Evolutionary conservation across 2,888 invertebrate genomes (phyloP), one percentile per base, ranked within the genome.

Genomic region (Drosophila lacicola): DNA sequence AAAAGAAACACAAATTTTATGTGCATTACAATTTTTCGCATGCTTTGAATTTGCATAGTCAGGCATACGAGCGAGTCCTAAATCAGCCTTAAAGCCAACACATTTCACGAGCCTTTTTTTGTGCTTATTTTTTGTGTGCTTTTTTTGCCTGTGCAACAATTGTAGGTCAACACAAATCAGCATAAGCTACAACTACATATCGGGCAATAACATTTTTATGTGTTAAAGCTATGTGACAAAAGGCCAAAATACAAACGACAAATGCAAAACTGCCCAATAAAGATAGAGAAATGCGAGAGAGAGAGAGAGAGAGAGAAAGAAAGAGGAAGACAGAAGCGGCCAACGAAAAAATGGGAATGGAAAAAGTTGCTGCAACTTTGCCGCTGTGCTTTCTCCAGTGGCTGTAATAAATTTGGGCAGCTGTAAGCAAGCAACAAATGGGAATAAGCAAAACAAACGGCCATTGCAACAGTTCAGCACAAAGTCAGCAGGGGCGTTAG

Each of bases 161-260:
- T 87, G 66, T 86, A 47, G 83, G 83, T 83, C 83, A 84, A 73
- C 81, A 75, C 75, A 88, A 88, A 84, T 88, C 89, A 84, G 87
- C 89, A 84, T 84, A 84, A 88, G 87, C 87, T 73, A 75, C 80
- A 88, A 82, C 88, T 85, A 78, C 78, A 81, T 74, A 88, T 88
- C 82, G 77, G 86, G 70, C 82, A 86, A 86, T 88, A 83, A 88
- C 88, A 88, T 86, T 83, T 83, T 84, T 88, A 84, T 86, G 89
- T 83, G 84, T 80, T 88, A 80, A 80, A 80, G 84, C 83, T 78
- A 57, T 86, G 87, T 83, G 89, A 86, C 89, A 86, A 84, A 88
- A 80, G 87, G 75, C 80, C 87, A 80, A 75, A 66, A 60, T 60
- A 67, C 58, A 74, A 77, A 57, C 74, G 67, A 39, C 66, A n/a